These are phyloP conservation scores for Drosophila tropicalis DNA, from an alignment of 1,140 invertebrate genomes.

Conservation along the genomic window DNA sequence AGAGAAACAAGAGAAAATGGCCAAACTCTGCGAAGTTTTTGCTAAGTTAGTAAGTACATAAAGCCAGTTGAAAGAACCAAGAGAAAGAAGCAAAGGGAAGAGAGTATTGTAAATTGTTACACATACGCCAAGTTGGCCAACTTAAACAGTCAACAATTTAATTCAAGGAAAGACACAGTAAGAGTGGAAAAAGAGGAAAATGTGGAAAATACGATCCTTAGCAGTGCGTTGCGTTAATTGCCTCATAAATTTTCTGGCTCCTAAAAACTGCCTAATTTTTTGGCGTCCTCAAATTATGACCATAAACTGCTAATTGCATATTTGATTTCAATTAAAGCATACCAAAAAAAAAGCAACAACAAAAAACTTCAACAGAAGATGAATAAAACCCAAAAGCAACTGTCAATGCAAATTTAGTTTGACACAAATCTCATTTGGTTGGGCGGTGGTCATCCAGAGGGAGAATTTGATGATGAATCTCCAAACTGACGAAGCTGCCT, in stretches of 20 bases:
- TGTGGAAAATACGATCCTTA: slow-evolving; percentile 3
- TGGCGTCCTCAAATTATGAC: slow-evolving; percentile 33
- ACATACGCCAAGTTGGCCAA: slow-evolving; percentile 47
- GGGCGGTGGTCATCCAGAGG: slow-evolving; percentile 28
- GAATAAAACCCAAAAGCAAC: slow-evolving; percentile 4
- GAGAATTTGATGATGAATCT: slow-evolving; percentile 59
- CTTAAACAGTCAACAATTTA: slow-evolving; percentile 10
- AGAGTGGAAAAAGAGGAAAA: background rate
- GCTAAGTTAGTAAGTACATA: slow-evolving; percentile 5
- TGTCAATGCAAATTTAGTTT: slow-evolving; percentile 62
- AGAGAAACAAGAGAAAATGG: background rate
- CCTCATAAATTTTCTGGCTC: slow-evolving; percentile 63
- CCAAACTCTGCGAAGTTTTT: slow-evolving; percentile 3
- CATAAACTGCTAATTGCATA: slow-evolving; percentile 67
- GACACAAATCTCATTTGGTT: slow-evolving; percentile 68
- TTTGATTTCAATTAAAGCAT: slow-evolving; percentile 70
- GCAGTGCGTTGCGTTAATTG: slow-evolving; percentile 51
- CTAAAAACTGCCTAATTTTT: slow-evolving; percentile 27
- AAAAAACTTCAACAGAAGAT: background rate
- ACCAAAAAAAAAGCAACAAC: background rate
- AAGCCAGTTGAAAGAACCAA: background rate
- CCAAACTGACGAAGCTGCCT: background rate
- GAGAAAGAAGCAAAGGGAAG: background rate
- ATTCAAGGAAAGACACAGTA: background rate
- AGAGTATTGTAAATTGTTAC: slow-evolving; percentile 17